Evolutionary conservation across 2,888 invertebrate genomes (phyloP), one percentile per base, ranked within the genome.

Genomic region (Alcis repandata): DNA sequence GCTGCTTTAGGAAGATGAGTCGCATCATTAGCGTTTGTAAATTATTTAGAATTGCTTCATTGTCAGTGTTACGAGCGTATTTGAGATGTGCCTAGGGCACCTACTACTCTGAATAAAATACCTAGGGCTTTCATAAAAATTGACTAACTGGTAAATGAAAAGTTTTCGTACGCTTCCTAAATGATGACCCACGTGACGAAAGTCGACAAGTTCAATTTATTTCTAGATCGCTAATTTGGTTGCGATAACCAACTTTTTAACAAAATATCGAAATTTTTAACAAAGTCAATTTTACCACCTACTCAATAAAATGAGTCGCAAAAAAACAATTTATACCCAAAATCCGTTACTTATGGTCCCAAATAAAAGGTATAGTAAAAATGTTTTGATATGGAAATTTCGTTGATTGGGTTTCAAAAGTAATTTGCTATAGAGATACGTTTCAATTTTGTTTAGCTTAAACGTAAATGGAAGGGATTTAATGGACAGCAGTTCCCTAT

Each of bases 331-430:
- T 51, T 51, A 36, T 60, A 13, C n/a, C 8, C 38, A 32, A 53
- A 54, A 61, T 33, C 48, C 56, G 13, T 40, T 52, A 45, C 57
- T 63, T 40, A 40, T 48, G 22, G 22, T 54, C 59, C 53, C 41
- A 33, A 41, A 49, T 40, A 63, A 61, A 64, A 66, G 61, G 58
- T 33, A 58, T 46, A 67, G 66, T 56, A 68, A 54, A 60, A 68
- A 66, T 69, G 52, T 60, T 68, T 63, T 56, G 46, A 63, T 67
- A 70, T 69, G 70, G 63, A 67, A 69, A 71, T 72, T 70, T 63
- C 59, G 63, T 61, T 51, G 64, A 66, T 63, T 63, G 56, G 63
- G 46, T 59, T 57, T 57, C 45, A 40, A 65, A 65, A 62, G 66
- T 63, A 69, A 67, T 67, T 67, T 63, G 65, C 59, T 54, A 69